These are phyloP conservation scores for Drosophila rellima DNA, from an alignment of 2,888 invertebrate species.

Conservation along the genomic window DNA sequence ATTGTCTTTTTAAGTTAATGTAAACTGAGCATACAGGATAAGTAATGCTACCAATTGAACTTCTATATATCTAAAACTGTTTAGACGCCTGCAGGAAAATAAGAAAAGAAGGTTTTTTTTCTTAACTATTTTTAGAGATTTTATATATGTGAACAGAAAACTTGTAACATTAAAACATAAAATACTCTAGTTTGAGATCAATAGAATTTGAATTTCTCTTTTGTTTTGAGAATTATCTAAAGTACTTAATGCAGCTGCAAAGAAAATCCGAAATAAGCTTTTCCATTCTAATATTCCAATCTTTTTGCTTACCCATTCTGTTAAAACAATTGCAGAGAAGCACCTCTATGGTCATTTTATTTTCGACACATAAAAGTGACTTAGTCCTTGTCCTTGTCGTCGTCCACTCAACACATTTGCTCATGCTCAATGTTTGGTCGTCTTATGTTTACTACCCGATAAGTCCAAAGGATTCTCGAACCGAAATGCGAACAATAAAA, in stretches of 20 bases:
- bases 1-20: conserved; percentile 42
- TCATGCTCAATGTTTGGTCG: conserved; percentile 6
- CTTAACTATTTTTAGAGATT: not conserved
- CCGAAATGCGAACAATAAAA: conserved; percentile 50
- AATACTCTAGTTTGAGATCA: not conserved
- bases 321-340: conserved; percentile 4
- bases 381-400: conserved; percentile 32
- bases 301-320: not conserved
- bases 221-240: conserved; percentile 6
- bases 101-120: not conserved
- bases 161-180: too few species aligned
- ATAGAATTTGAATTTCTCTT: not conserved
- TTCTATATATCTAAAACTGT: not conserved
- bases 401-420: conserved; percentile 30
- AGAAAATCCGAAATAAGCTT: conserved; percentile 4
- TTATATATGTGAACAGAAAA: too few species aligned
- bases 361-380: conserved; percentile 35
- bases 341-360: conserved; percentile 34
- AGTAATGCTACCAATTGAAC: conserved; percentile 1
- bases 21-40: conserved; percentile 8
- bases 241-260: not conserved
- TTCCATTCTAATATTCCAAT: conserved; percentile 1
- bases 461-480: conserved; percentile 49
- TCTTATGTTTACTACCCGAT: conserved; percentile 53
- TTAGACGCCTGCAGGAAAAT: not conserved